phyloP scores from a whole-genome alignment of 2,888 invertebrate genomes.

The Phorcus lineatus region DNA sequence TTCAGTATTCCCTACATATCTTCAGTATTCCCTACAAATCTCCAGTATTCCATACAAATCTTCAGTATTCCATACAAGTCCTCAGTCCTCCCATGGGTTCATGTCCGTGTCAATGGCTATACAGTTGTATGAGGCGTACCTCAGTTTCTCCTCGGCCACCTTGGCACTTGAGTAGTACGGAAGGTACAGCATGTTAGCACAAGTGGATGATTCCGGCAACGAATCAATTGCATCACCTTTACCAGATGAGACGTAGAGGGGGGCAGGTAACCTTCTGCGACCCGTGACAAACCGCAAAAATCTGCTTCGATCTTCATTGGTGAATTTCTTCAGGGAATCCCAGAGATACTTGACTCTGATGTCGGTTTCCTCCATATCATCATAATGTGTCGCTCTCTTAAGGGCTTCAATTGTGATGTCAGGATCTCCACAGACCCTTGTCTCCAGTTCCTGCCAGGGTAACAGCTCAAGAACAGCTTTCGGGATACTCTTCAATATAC shows the following conservation, averaged over 20 bases:
- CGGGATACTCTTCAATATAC: slow-evolving; percentile 72
- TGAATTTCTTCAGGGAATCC: slow-evolving; percentile 72
- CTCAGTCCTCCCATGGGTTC: slow-evolving; percentile 66
- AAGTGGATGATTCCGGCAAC: slow-evolving; percentile 75
- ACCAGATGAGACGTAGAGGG: slow-evolving; percentile 71
- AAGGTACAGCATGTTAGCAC: slow-evolving; percentile 74
- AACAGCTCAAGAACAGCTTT: slow-evolving; percentile 72
- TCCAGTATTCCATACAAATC: neutral
- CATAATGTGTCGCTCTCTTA: slow-evolving; percentile 69
- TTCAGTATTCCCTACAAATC: neutral
- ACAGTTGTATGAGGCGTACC: slow-evolving; percentile 75
- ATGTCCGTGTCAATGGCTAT: slow-evolving; percentile 75
- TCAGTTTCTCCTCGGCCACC: slow-evolving; percentile 73
- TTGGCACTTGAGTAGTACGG: slow-evolving; percentile 74
- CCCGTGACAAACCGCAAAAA: slow-evolving; percentile 75
- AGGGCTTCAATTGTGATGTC: slow-evolving; percentile 73
- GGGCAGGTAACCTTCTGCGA: slow-evolving; percentile 71
- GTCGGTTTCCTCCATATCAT: slow-evolving; percentile 73
- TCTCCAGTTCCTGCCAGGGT: slow-evolving; percentile 74
- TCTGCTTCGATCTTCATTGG: slow-evolving; percentile 74
- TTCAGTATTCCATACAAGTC: neutral
- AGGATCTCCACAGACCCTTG: slow-evolving; percentile 73
- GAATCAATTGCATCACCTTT: slow-evolving; percentile 70
- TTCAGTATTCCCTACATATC: no score
- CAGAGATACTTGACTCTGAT: slow-evolving; percentile 72